Evolutionary conservation across 1,140 invertebrate genomes (phyloP).

Genomic region (Drosophila takahashii): DNA sequence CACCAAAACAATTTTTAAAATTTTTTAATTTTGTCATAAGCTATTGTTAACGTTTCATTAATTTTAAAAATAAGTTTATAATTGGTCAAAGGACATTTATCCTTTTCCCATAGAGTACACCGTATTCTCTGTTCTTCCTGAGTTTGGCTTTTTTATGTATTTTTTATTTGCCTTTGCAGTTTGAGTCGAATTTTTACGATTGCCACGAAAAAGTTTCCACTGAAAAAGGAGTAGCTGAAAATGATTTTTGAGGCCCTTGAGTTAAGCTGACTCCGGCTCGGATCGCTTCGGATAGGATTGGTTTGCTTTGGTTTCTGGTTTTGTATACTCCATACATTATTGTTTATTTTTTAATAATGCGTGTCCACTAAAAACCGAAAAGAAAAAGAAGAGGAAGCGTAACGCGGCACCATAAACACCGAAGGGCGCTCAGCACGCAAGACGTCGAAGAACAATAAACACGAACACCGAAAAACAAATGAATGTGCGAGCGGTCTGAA

Average conservation of each 20-base stretch:
- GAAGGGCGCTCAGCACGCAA: conserved; percentile 61
- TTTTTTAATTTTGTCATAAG: too few relatives aligned
- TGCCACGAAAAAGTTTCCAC: conserved; percentile 63
- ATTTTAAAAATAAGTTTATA: neutral
- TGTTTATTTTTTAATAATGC: conserved; percentile 84
- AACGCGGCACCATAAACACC: conserved; percentile 75
- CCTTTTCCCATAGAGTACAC: conserved; percentile 21
- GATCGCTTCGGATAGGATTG: conserved; percentile 21
- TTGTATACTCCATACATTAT: conserved; percentile 66
- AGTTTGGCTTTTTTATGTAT: conserved; percentile 21
- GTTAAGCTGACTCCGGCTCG: conserved; percentile 9
- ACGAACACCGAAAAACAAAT: conserved; percentile 55
- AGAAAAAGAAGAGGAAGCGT: conserved; percentile 56
- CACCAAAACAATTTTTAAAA: too few relatives aligned
- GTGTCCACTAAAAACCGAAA: conserved; percentile 75
- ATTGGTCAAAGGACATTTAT: neutral
- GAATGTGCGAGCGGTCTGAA: conserved; percentile 14
- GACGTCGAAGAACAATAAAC: conserved; percentile 70
- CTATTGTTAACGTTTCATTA: too few relatives aligned
- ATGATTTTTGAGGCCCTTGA: conserved; percentile 32
- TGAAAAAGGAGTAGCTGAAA: conserved; percentile 72
- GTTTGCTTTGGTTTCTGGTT: conserved; percentile 35
- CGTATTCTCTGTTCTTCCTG: conserved; percentile 12
- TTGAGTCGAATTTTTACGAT: conserved; percentile 63
- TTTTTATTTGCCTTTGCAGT: conserved; percentile 60